Evolutionary conservation across 23 tunicate genomes (phyloP), one percentile per base, ranked within the genome.

Genomic region (Botrylloides violaceus): DNA sequence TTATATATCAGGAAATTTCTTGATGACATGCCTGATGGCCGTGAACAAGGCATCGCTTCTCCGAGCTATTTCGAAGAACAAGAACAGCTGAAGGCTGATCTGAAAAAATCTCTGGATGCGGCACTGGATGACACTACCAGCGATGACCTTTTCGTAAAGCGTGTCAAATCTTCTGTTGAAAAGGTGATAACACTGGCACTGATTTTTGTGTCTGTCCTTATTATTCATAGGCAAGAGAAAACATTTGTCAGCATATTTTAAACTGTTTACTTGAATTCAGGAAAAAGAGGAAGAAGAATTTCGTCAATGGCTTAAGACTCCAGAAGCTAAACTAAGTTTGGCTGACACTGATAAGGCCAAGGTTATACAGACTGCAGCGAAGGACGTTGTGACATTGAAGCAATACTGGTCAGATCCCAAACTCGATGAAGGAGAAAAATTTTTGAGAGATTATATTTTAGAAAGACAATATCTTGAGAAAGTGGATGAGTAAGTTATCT

Each of bases 341-440:
- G 20, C 35, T 3, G 57, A 66, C 4, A 7, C 37, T 36, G 35
- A 36, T 12, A 22, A 34, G 15, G 57, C 20, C 36, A n/a, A 66
- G 18, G 36, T 18, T 4, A n/a, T 36, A 6, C 34, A 66, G 25
- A 66, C 28, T 3, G 56, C 36, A 5, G 57, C 36, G 37, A 21
- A 36, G 15, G 73, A 36, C 15, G 73, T 66, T 22, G n/a, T 18
- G 24, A 29, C 73, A 18, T n/a, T 66, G 56, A 66, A 88, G 74
- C 83, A 77, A 57, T 88, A 88, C 61, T 88, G 96, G 96, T 76
- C 62, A 36, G 65, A 81, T 25, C 78, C 87, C 5, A 49, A 81
- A 2, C 76, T 88, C 15, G 72, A 71, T 36, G 84, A 81, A 33
- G 80, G 79, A 26, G 96, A 88, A 66, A 88, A 77, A 72, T 88